Evolutionary conservation across 2,797 vertebrate species (phyloP).

Genomic region (Anguilla obscura): DNA sequence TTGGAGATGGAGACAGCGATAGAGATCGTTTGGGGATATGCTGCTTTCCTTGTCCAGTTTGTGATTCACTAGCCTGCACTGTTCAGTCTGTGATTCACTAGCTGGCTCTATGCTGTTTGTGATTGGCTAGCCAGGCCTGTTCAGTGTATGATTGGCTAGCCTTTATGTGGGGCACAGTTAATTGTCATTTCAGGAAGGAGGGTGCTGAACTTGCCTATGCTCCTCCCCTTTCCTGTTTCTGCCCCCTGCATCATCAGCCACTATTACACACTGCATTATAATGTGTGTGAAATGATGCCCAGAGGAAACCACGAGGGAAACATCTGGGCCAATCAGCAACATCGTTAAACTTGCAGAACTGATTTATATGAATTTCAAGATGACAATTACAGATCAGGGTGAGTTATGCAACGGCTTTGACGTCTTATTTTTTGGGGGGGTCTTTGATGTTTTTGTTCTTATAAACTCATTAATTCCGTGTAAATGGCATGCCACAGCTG

Average conservation of each 20-base stretch:
- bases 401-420: background rate
- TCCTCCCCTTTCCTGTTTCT: background rate
- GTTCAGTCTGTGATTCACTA: background rate
- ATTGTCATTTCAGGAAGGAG: background rate
- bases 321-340: background rate
- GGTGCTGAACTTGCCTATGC: background rate
- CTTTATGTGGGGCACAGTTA: background rate
- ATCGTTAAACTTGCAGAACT: background rate
- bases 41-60: background rate
- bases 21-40: background rate
- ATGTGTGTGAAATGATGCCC: background rate
- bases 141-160: background rate
- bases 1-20: background rate
- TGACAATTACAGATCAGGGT: background rate
- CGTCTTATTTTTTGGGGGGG: background rate
- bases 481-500: background rate
- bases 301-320: constrained; percentile 9
- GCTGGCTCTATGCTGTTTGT: background rate
- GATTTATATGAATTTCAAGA: background rate
- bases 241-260: background rate
- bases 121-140: background rate
- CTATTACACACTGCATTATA: background rate
- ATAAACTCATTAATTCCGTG: background rate
- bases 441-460: constrained; percentile 2
- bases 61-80: background rate